Evolutionary conservation across 2,113 vertebrate species (phyloP), one percentile per base, ranked within the genome.

Genomic region (Triplophysa rosa): DNA sequence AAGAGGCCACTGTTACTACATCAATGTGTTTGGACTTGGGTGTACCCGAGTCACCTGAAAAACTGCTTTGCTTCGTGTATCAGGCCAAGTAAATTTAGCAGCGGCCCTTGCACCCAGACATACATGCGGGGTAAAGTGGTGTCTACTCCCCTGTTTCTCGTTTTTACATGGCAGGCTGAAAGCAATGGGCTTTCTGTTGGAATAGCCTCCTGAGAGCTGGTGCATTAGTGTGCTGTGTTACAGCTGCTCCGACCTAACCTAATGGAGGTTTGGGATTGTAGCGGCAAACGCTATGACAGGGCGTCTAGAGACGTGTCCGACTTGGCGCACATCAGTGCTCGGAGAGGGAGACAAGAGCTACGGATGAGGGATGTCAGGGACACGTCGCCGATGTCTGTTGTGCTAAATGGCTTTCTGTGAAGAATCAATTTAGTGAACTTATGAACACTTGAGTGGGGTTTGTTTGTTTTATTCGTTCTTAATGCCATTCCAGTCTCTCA

Each of bases 31-130:
- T n/a, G 59, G 3, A 59, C 40, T 67, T 26, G 56, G 59, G 45
- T 45, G 17, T 8, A 59, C 40, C 66, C 65, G 24, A 66, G 37
- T 64, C 45, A 45, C 47, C 56, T 54, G 4, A 61, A 78, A 78
- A 54, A 45, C 16, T 56, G 45, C 29, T 8, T 1, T 29, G 65
- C 21, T 37, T n/a, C 10, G 29, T 13, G 47, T n/a, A 56, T 62
- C 37, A 77, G 59, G 52, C 62, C 23, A 42, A 62, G 67, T 52
- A 67, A 77, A 80, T 70, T 65, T 77, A 71, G 78, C 73, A 23
- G 29, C 11, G 2, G n/a, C 7, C 52, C 61, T 12, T 63, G 24
- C 54, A 40, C 7, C 19, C 37, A 69, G 76, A n/a, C 19, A 56
- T 23, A 19, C 11, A 23, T 61, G 1, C 58, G 19, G 45, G 9